Evolutionary conservation across 2,113 vertebrate genomes (phyloP), one percentile per base, ranked within the genome.

Genomic region (Gymnarchus niloticus): DNA sequence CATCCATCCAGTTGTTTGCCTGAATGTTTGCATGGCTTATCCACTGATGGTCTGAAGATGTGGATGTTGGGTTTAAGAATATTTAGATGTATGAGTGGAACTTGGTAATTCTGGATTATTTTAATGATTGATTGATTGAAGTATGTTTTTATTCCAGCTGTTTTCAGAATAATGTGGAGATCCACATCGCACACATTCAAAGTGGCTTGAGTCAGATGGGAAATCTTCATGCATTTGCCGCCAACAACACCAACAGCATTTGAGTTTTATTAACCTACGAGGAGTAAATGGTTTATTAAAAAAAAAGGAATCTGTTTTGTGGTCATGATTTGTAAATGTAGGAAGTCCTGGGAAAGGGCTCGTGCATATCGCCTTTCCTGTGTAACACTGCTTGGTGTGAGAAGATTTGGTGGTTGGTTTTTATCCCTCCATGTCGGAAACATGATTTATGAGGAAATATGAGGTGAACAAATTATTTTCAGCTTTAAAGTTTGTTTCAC

Each of bases 141-240:
- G 44, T 80, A 54, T 52, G n/a, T 54, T 78, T 48, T 41, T 78
- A 54, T 84, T 88, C 0, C 86, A 99, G 98, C 90, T 98, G 98
- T 92, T 99, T 99, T 93, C 98, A 99, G 94, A 98, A 99, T 92
- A 99, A 99, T 0, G 98, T 99, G 12, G 98, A 99, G 94, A 98
- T 99, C 93, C 98, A 99, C 0, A 97, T 99, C 90, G 98, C 98
- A 90, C 98, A 99, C 90, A 99, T 99, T 92, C 98, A 99, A 94
- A 99, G 98, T 41, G 98, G 98, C 89, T 95, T 99, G 91, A 99
- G 98, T 93, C 98, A 99, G 92, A 98, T 99, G 95, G 98, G 98
- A 57, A 99, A 99, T 88, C 93, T 99, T 88, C 98, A 99, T 3
- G 98, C 97, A 69, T 99, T 99, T 89, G 93, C 98, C 83, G 96